These are phyloP conservation scores for Beris morrisii DNA, from an alignment of 2,888 invertebrate species.

Conservation along the genomic window DNA sequence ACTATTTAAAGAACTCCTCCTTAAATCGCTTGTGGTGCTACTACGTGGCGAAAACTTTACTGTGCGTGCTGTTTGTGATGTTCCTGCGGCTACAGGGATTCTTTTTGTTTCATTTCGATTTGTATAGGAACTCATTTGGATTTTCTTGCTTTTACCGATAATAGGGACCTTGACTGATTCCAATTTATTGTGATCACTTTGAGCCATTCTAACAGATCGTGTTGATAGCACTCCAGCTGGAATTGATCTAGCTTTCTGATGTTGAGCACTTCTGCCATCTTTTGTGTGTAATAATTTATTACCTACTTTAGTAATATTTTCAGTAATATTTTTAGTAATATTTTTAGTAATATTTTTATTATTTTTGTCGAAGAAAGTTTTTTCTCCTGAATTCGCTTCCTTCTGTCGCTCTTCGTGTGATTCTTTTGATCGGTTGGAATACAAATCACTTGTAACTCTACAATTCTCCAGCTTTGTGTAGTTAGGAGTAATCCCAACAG, in stretches of 20 bases:
- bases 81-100: background rate
- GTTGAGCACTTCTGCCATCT: too few species aligned
- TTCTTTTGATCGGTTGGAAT: background rate
- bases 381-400: background rate
- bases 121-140: too few species aligned
- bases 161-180: too few species aligned
- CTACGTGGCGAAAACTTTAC: background rate
- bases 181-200: too few species aligned
- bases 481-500: background rate
- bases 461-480: background rate
- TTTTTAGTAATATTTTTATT: too few species aligned
- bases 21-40: background rate
- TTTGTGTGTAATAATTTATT: too few species aligned
- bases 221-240: too few species aligned
- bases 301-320: too few species aligned
- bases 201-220: too few species aligned
- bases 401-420: background rate
- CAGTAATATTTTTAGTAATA: too few species aligned
- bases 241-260: too few species aligned
- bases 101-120: background rate
- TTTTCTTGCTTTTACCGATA: too few species aligned
- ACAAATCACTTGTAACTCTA: conserved; percentile 6
- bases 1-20: background rate
- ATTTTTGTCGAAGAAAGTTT: background rate
- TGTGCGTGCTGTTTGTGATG: background rate